Percentiles rank a stretch among this genome's conserved stretches.
phyloP scores from a whole-genome alignment of 2,888 invertebrate genomes.

The Synergus japonicus region DNA sequence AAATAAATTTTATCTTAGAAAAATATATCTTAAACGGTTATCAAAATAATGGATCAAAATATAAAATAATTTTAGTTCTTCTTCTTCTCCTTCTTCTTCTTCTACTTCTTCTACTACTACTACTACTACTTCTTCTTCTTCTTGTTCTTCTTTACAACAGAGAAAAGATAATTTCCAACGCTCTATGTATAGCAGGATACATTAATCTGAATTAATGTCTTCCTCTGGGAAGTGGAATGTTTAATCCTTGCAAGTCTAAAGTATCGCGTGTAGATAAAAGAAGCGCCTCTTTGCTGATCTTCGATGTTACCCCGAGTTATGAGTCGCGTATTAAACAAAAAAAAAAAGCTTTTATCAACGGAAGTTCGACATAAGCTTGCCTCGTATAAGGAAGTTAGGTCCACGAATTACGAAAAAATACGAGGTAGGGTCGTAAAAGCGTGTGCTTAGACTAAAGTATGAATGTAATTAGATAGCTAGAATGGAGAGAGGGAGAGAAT shows the following conservation, averaged over 20 bases:
- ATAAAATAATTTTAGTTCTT: constrained; percentile 27
- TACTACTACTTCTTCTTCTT: too few relatives aligned
- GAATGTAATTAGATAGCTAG: constrained; percentile 48
- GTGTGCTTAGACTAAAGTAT: constrained; percentile 15
- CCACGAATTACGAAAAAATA: neutral
- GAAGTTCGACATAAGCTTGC: constrained; percentile 23
- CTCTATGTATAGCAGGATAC: constrained; percentile 24
- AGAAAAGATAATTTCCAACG: constrained; percentile 38
- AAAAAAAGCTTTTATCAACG: constrained; percentile 23
- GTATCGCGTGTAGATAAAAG: constrained; percentile 6
- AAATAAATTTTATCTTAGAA: constrained; percentile 38
- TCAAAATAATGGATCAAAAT: constrained; percentile 39
- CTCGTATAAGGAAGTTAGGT: constrained; percentile 24
- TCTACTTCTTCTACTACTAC: too few relatives aligned
- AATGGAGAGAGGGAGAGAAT: constrained; percentile 42
- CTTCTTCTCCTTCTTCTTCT: neutral
- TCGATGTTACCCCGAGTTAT: constrained; percentile 40
- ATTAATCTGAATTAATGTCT: constrained; percentile 24
- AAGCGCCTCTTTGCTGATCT: constrained; percentile 34
- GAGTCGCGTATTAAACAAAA: constrained; percentile 1
- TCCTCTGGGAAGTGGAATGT: neutral
- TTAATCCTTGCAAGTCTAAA: neutral
- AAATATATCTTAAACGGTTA: neutral
- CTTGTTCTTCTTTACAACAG: constrained; percentile 6
- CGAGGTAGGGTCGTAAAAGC: constrained; percentile 19